Conservation (phyloP, 2,113 vertebrate species). For the Balaenoptera acutorostrata region DNA sequence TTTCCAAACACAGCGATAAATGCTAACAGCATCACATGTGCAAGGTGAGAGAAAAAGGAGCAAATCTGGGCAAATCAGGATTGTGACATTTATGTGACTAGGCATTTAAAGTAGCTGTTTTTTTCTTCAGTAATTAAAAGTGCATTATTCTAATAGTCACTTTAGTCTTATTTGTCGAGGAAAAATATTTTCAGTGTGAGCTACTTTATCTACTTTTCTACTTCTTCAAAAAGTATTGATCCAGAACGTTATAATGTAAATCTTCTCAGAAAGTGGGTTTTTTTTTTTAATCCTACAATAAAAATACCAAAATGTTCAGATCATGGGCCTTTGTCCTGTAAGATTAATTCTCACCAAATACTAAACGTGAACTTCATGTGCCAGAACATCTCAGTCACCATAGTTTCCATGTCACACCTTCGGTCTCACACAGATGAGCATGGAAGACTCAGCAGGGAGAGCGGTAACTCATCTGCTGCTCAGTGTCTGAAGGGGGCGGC, state of each 20-base stretch:
- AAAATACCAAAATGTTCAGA: neutral
- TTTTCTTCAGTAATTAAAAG: neutral
- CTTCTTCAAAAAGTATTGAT: neutral
- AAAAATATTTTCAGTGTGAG: neutral
- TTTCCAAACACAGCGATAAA: neutral
- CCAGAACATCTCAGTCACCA: neutral
- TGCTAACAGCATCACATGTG: neutral
- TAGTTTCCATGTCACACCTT: accelerated
- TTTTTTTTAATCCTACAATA: neutral
- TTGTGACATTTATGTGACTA: neutral
- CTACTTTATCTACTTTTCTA: neutral
- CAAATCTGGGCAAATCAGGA: neutral
- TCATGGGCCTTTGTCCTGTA: neutral
- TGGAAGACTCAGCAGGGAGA: neutral
- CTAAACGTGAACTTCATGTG: neutral
- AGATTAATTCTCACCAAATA: neutral
- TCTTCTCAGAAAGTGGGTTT: neutral
- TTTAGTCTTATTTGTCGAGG: neutral
- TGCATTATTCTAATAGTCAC: neutral
- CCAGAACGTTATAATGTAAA: neutral
- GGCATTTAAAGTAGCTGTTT: neutral
- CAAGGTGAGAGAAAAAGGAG: neutral
- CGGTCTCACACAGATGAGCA: neutral
- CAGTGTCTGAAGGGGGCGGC: neutral
- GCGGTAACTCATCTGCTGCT: accelerated